phyloP scores from a whole-genome alignment of 1,140 invertebrate genomes.

The Drosophila eugracilis region DNA sequence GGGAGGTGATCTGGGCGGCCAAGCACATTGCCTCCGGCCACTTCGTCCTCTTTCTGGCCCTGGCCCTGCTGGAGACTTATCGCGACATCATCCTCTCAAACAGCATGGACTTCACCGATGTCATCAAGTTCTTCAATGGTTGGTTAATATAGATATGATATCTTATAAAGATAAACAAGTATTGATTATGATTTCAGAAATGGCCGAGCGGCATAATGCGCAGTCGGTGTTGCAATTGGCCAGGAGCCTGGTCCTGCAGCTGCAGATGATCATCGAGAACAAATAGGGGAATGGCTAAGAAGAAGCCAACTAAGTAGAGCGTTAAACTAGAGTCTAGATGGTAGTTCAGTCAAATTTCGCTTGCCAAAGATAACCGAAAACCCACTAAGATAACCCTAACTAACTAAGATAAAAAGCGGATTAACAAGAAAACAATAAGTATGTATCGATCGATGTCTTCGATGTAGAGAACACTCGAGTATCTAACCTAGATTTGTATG shows the following conservation, averaged over 20 bases:
- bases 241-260: slow-evolving; percentile 92
- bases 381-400: neutral
- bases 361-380: slow-evolving; percentile 30
- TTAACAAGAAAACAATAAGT: slow-evolving; percentile 40
- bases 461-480: slow-evolving; percentile 17
- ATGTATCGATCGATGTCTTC: slow-evolving; percentile 35
- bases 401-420: neutral
- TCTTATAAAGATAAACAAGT: neutral
- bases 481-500: slow-evolving; percentile 32
- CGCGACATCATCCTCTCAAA: slow-evolving; percentile 97
- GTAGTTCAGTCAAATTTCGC: slow-evolving; percentile 41
- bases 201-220: slow-evolving; percentile 96
- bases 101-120: slow-evolving; percentile 98
- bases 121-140: slow-evolving; percentile 99
- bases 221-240: slow-evolving; percentile 92
- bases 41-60: slow-evolving; percentile 96
- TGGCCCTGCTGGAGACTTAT: slow-evolving; percentile 96
- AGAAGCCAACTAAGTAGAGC: slow-evolving; percentile 1
- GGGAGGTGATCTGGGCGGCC: slow-evolving; percentile 98
- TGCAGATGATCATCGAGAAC: slow-evolving; percentile 96
- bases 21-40: slow-evolving; percentile 93
- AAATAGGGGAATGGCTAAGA: slow-evolving; percentile 86
- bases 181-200: slow-evolving; percentile 88
- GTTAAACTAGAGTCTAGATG: slow-evolving; percentile 11
- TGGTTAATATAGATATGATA: slow-evolving; percentile 50